Evolutionary conservation across 1,140 invertebrate species (phyloP).

Genomic region (Papilio glaucus): DNA sequence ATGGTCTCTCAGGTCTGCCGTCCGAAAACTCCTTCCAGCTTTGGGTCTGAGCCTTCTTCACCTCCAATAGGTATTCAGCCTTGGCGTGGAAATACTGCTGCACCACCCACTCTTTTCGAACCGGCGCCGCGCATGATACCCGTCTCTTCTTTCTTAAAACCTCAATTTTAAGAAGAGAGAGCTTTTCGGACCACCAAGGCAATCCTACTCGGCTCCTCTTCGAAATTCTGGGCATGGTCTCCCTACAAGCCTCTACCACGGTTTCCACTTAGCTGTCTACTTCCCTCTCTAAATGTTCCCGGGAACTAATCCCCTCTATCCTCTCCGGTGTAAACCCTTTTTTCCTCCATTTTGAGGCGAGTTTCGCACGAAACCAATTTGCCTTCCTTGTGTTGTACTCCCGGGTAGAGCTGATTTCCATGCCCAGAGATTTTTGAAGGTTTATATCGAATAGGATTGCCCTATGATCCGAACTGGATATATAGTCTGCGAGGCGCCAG

Average conservation of each 20-base stretch:
- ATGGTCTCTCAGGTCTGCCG: not conserved
- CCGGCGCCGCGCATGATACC: not conserved
- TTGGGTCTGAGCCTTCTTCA: too few relatives aligned
- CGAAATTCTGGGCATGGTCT: conserved; percentile 20
- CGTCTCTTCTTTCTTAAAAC: not conserved
- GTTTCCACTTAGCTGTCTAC: conserved; percentile 24
- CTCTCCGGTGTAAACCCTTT: not conserved
- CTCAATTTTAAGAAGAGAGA: not conserved
- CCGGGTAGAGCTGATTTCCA: conserved; percentile 27
- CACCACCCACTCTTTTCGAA: not conserved
- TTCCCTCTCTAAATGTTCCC: not conserved
- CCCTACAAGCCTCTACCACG: conserved; percentile 27
- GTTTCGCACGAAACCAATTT: not conserved
- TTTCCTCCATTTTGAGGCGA: conserved; percentile 16
- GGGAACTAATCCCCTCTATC: conserved; percentile 15
- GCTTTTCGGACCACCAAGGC: not conserved
- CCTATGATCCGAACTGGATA: too few relatives aligned
- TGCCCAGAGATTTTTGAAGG: not conserved
- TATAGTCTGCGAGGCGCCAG: too few relatives aligned
- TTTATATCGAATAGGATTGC: conserved; percentile 33
- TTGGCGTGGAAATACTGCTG: not conserved
- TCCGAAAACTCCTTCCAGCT: too few relatives aligned
- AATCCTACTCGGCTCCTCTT: not conserved
- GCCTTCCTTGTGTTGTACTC: conserved; percentile 39
- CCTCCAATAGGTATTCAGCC: not conserved